Conservation (phyloP, 2,797 vertebrate genomes). For the Argya squamiceps region DNA sequence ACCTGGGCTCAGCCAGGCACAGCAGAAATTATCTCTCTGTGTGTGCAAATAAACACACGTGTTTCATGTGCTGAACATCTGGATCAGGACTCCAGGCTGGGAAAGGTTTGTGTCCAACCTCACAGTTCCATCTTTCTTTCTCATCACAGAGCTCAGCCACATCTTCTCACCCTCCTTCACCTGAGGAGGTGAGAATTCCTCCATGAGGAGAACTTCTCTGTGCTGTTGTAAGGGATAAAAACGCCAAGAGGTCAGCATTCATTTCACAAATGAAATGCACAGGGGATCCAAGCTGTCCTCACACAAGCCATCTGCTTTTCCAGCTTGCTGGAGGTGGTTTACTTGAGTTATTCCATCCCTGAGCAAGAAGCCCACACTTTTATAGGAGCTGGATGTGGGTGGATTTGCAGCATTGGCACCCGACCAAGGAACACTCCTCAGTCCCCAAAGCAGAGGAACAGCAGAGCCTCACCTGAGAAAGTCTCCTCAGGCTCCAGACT, state of each 20-base stretch:
- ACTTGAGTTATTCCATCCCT: accelerated
- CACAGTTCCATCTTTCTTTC: background rate
- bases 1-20: background rate
- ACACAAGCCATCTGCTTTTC: background rate
- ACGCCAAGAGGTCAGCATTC: accelerated
- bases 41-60: accelerated
- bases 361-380: accelerated
- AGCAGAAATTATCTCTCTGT: accelerated
- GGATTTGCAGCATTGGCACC: accelerated
- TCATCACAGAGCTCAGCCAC: background rate
- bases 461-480: background rate
- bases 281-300: background rate
- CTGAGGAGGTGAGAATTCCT: background rate
- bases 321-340: background rate
- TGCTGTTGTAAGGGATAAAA: background rate
- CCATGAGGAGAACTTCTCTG: accelerated
- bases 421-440: background rate
- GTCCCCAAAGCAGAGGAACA: background rate
- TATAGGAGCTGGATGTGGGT: background rate
- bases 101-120: background rate
- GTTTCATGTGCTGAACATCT: accelerated
- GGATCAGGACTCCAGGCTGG: accelerated
- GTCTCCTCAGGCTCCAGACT: background rate
- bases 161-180: background rate
- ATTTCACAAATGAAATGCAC: accelerated